These are phyloP conservation scores for Endomychus coccineus DNA, from an alignment of 2,888 invertebrate genomes.

Conservation along the genomic window DNA sequence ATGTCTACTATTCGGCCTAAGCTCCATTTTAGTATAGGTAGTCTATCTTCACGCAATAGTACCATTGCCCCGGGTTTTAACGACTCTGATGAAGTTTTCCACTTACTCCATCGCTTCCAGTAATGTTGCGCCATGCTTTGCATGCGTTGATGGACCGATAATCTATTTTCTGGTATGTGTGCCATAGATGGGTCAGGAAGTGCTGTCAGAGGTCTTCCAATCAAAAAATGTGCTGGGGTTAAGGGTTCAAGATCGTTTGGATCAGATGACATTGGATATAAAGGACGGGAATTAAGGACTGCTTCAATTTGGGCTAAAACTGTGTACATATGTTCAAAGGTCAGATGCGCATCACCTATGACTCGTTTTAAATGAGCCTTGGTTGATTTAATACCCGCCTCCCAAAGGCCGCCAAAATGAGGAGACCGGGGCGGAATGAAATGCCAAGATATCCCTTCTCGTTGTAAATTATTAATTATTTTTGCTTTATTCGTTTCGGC, in stretches of 20 bases:
- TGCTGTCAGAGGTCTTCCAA: conserved; percentile 26
- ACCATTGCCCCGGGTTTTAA: conserved; percentile 11
- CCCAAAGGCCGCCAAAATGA: conserved; percentile 21
- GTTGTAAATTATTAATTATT: conserved; percentile 2
- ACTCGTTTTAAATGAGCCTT: conserved; percentile 17
- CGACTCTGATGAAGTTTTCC: background rate
- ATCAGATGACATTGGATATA: conserved; percentile 18
- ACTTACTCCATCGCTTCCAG: conserved; percentile 13
- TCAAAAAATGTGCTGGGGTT: conserved; percentile 21
- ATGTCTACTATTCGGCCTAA: conserved; percentile 10
- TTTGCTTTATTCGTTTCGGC: conserved; percentile 4
- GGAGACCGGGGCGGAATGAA: conserved; percentile 18
- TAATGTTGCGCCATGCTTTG: conserved; percentile 9
- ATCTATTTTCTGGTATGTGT: conserved; percentile 1
- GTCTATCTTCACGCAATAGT: conserved; percentile 12
- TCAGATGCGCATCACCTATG: conserved; percentile 22
- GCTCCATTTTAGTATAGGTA: conserved; percentile 11
- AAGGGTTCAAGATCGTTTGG: conserved; percentile 16
- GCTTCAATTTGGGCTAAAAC: conserved; percentile 25
- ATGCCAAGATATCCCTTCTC: conserved; percentile 14
- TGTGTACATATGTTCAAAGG: conserved; percentile 27
- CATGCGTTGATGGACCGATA: conserved; percentile 9
- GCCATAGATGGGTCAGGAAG: conserved; percentile 9
- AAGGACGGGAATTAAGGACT: conserved; percentile 27
- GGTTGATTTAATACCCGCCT: conserved; percentile 14